phyloP scores from a whole-genome alignment of 2,797 vertebrate species.

The Characodon lateralis region DNA sequence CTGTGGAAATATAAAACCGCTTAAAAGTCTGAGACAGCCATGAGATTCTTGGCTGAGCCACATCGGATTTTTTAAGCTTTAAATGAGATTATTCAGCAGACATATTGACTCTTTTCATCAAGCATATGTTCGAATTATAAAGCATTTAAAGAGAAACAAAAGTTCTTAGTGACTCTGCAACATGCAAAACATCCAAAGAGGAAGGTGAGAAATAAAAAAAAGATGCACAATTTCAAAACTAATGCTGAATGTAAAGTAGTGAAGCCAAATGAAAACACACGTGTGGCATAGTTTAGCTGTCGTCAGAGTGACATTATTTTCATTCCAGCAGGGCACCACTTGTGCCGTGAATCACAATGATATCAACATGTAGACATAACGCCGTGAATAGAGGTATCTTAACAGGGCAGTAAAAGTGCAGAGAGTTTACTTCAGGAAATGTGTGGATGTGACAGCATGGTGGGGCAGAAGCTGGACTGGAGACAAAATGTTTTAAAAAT shows the following conservation, averaged over 20 bases:
- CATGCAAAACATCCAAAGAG: neutral
- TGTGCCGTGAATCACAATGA: conserved; percentile 11
- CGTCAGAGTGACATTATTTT: conserved; percentile 14
- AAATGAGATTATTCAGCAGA: neutral
- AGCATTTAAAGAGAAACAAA: neutral
- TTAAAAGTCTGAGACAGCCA: neutral
- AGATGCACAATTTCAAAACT: neutral
- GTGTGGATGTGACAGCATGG: conserved; percentile 21
- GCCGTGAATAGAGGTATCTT: neutral
- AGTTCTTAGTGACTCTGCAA: neutral
- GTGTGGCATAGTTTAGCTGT: neutral
- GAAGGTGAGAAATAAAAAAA: neutral
- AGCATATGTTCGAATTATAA: neutral
- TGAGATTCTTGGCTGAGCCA: neutral
- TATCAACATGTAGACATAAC: neutral
- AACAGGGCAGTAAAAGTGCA: conserved; percentile 12
- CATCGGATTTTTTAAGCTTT: neutral
- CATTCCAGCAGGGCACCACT: neutral
- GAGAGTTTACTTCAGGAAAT: conserved; percentile 7
- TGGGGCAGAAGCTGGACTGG: conserved; percentile 6
- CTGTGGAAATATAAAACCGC: neutral
- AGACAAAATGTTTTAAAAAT: conserved; percentile 28
- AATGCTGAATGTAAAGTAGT: neutral
- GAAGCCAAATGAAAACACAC: neutral
- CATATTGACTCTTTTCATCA: neutral